phyloP scores from a whole-genome alignment of 2,113 vertebrate species.

The Vidua chalybeata region DNA sequence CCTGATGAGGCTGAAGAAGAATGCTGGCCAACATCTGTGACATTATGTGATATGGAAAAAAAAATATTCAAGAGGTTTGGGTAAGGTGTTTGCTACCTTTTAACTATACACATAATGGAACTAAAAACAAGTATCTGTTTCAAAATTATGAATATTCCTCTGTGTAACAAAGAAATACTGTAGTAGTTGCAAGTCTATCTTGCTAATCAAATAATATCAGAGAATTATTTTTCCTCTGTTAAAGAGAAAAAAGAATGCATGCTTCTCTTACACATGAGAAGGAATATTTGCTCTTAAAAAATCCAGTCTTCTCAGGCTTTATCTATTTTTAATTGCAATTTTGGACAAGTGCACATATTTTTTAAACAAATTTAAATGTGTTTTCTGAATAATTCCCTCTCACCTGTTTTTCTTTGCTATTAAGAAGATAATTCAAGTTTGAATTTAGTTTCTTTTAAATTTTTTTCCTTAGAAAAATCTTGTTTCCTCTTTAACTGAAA shows the following conservation, averaged over 20 bases:
- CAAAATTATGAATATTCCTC: not conserved
- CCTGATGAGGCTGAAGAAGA: not conserved
- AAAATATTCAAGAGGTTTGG: not conserved
- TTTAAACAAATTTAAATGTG: not conserved
- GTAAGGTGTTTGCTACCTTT: not conserved
- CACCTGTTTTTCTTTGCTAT: not conserved
- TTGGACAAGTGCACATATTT: not conserved
- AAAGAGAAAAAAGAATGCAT: not conserved
- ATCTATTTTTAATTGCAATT: not conserved
- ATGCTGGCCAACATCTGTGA: not conserved
- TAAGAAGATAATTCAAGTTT: not conserved
- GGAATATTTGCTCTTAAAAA: not conserved
- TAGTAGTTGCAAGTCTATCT: not conserved
- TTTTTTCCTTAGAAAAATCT: not conserved
- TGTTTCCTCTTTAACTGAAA: not conserved
- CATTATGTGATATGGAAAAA: not conserved
- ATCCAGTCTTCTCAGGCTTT: not conserved
- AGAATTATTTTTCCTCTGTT: not conserved
- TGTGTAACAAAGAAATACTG: not conserved
- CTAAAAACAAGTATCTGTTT: not conserved
- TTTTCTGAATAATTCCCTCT: not conserved
- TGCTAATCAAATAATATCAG: not conserved
- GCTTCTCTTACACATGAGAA: not conserved
- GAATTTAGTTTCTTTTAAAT: not conserved
- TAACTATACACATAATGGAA: accelerated